These are phyloP conservation scores for Lycodopsis pacificus DNA, from an alignment of 2,797 vertebrate species.

Conservation along the genomic window DNA sequence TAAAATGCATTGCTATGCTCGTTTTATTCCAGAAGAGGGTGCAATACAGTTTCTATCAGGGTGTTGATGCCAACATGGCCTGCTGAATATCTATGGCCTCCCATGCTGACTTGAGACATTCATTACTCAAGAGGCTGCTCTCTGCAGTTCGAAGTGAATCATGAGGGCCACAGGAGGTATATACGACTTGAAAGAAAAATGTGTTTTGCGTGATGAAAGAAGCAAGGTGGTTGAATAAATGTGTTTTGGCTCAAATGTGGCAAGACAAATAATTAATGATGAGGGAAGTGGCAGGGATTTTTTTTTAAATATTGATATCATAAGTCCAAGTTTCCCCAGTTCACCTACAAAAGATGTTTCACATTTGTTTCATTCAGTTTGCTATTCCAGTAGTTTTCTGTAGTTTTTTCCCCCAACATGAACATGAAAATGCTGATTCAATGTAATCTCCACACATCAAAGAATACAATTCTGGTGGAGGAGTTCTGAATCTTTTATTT, in stretches of 20 bases:
- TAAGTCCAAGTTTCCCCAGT: neutral
- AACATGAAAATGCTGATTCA: neutral
- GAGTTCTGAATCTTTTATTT: neutral
- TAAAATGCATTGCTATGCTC: slow-evolving; percentile 26
- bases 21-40: slow-evolving; percentile 80
- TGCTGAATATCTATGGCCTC: slow-evolving; percentile 3
- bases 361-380: neutral
- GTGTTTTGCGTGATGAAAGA: slow-evolving; percentile 11
- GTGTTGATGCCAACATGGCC: slow-evolving; percentile 1
- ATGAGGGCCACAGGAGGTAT: neutral
- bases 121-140: slow-evolving; percentile 6
- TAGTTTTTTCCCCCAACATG: neutral
- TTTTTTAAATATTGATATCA: slow-evolving; percentile 14
- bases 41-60: slow-evolving; percentile 51
- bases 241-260: neutral
- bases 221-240: neutral
- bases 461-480: neutral
- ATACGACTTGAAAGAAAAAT: slow-evolving; percentile 7
- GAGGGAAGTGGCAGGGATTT: neutral
- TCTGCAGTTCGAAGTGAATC: slow-evolving; percentile 12
- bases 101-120: neutral
- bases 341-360: neutral
- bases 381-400: neutral
- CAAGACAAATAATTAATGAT: neutral
- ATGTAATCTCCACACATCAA: neutral